phyloP scores from a whole-genome alignment of 2,113 vertebrate genomes.

The Myrmophylax atrothorax region DNA sequence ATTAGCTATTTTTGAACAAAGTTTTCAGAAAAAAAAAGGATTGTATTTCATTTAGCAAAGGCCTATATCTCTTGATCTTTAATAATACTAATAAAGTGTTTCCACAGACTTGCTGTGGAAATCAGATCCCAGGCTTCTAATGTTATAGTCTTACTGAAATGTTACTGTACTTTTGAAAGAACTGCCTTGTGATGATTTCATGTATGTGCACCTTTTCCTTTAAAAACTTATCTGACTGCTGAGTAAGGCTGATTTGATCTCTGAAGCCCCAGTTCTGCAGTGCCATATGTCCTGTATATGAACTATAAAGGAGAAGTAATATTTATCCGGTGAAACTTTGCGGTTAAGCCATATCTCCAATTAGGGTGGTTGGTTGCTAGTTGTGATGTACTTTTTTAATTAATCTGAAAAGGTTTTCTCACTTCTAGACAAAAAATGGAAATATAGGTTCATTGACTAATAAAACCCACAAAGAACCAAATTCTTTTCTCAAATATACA shows the following conservation, averaged over 20 bases:
- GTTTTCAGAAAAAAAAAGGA: not conserved
- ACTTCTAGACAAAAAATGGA: slow-evolving; percentile 19
- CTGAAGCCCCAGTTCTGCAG: not conserved
- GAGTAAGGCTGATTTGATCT: not conserved
- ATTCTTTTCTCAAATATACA: not conserved
- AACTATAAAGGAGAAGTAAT: not conserved
- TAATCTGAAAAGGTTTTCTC: slow-evolving; percentile 5
- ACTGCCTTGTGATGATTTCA: not conserved
- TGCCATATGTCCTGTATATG: not conserved
- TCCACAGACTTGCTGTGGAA: not conserved
- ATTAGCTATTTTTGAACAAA: not conserved
- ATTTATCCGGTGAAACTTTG: not conserved
- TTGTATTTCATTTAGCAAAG: not conserved
- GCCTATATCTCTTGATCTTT: not conserved
- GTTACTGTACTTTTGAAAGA: not conserved
- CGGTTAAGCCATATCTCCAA: not conserved
- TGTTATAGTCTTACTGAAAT: not conserved
- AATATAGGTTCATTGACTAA: slow-evolving; percentile 24
- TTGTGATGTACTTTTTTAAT: not conserved
- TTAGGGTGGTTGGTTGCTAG: slow-evolving; percentile 12
- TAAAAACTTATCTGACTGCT: not conserved
- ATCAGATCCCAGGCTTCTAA: not conserved
- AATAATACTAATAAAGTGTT: not conserved
- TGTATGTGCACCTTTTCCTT: not conserved
- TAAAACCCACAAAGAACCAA: not conserved